Evolutionary conservation across 2,113 vertebrate species (phyloP).

Genomic region (Polypterus senegalus): DNA sequence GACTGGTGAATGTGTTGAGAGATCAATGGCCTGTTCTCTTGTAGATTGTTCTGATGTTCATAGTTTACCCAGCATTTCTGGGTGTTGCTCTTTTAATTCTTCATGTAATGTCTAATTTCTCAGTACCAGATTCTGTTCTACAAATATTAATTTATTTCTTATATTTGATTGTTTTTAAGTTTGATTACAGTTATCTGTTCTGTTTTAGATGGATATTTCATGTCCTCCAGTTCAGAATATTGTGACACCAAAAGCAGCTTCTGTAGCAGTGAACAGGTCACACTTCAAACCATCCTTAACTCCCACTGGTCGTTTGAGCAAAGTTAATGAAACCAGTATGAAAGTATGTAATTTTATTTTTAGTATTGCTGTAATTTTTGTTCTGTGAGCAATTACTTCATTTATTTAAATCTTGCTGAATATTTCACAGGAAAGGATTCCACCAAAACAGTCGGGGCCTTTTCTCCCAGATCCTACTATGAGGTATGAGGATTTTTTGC

Average conservation of each 20-base stretch:
- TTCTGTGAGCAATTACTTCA: too few species aligned
- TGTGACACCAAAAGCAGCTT: constrained; percentile 57
- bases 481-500: too few species aligned
- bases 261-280: constrained; percentile 53
- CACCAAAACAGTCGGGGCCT: too few species aligned
- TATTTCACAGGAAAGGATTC: too few species aligned
- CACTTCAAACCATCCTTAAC: constrained; percentile 78
- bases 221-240: constrained; percentile 80
- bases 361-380: too few species aligned
- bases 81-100: constrained; percentile 5
- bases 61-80: not conserved
- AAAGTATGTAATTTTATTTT: too few species aligned
- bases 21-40: too few species aligned
- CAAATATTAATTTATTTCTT: constrained; percentile 10
- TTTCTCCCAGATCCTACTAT: too few species aligned
- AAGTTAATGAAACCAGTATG: constrained; percentile 28
- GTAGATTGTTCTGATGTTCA: too few species aligned
- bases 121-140: constrained; percentile 10
- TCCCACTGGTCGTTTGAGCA: constrained; percentile 49
- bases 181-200: constrained; percentile 4
- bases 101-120: constrained; percentile 8
- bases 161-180: not conserved
- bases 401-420: too few species aligned
- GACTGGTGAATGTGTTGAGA: too few species aligned
- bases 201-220: constrained; percentile 58